Base-by-base conservation (phyloP, 2,888 invertebrate genomes). In the Tineola bisselliella region DNA sequence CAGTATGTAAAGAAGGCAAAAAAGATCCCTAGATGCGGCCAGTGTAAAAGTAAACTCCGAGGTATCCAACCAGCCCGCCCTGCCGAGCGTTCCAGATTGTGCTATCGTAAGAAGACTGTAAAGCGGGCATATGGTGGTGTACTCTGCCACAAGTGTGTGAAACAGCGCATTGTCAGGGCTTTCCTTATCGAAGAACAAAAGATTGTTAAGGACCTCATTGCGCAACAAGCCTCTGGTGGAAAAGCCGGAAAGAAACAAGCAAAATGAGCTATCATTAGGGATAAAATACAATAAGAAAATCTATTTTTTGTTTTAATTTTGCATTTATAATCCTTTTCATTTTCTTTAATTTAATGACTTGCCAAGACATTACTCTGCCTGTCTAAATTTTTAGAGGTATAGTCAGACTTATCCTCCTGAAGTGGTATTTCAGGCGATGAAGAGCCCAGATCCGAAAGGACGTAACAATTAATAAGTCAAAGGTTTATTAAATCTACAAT, bases 141-240 rank as follows among this genome's bases (percentile, higher is more conserved):
- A 38, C 90, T 97, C 63, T 98, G 98, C 87, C 98, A 98, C 89
- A 93, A 93, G 76, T 98, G 98, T 82, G 97, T 99, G 62, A 94
- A 97, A 73, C 96, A 96, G 84, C 95, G 99, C 87, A 99, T 99
- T 74, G 94, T 99, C 69, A 91, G 99, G 75, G 98, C 99, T 74
- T 99, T 99, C 90, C 91, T 99, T 62, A 97, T 99, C 74, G 99
- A 99, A 88, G 99, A 99, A 89, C 99, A 99, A 88, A 99, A 99
- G 90, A 98, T 99, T 74, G 95, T 96, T 62, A 97, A 97, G 83
- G 96, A 98, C 66, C 90, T 98, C 76, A 98, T 97, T 84, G 96
- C 96, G 66, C 96, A 97, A 81, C 94, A 95, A 76, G 90, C 90
- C 38, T 77, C 71, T 61, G 67, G 69, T 63, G 72, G 71, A 68